Evolutionary conservation across 2,888 invertebrate species (phyloP).

Genomic region (Tinea trinotella): DNA sequence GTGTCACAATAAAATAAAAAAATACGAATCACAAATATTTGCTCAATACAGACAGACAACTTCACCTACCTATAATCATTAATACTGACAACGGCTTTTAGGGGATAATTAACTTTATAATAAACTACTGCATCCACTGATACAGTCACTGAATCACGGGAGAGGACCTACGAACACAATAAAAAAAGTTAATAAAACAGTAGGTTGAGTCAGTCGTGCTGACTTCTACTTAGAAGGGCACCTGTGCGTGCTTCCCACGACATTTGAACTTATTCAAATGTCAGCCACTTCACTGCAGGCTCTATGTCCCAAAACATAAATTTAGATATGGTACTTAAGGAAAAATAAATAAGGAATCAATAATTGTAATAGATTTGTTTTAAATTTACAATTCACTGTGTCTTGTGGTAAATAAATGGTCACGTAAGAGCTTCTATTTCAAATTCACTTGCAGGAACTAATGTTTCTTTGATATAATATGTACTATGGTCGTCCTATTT

Average conservation of each 20-base stretch:
- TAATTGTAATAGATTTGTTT: too few relatives aligned
- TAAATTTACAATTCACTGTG: too few relatives aligned
- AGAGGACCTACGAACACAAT: conserved; percentile 9
- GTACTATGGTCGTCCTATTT: too few relatives aligned
- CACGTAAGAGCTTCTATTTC: too few relatives aligned
- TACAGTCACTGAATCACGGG: conserved; percentile 87
- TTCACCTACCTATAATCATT: conserved; percentile 36
- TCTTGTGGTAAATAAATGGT: too few relatives aligned
- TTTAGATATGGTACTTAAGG: too few relatives aligned
- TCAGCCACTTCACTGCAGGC: conserved; percentile 7
- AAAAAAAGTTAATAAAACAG: background rate
- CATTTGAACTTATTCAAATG: conserved; percentile 19
- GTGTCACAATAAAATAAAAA: too few relatives aligned
- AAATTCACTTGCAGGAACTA: too few relatives aligned
- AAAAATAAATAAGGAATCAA: too few relatives aligned
- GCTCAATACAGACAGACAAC: too few relatives aligned
- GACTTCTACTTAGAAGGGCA: background rate
- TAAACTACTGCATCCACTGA: conserved; percentile 89
- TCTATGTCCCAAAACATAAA: background rate
- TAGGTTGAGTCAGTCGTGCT: background rate
- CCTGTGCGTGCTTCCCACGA: conserved; percentile 19
- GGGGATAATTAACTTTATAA: conserved; percentile 78
- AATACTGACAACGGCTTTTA: conserved; percentile 74
- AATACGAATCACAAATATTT: too few relatives aligned
- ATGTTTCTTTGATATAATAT: too few relatives aligned